Evolutionary conservation across 2,113 vertebrate genomes (phyloP).

Genomic region (Chrysemys picta): DNA sequence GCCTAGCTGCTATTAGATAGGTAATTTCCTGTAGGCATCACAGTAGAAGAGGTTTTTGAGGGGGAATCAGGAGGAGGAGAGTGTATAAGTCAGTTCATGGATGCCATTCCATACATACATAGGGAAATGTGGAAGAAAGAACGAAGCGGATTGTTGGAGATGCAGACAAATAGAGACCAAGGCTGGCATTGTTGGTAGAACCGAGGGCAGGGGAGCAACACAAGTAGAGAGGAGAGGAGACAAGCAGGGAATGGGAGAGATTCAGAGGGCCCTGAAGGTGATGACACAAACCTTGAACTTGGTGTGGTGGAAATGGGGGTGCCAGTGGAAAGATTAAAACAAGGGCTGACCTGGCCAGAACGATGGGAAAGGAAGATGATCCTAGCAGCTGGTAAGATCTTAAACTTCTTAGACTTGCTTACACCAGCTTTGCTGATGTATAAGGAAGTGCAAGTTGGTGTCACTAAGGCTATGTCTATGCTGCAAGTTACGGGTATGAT

Average conservation of each 20-base stretch:
- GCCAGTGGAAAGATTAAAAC: not conserved
- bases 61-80: not conserved
- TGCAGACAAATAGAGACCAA: rapidly evolving
- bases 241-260: not conserved
- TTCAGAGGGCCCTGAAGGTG: not conserved
- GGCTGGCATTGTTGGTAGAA: not conserved
- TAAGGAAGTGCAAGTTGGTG: not conserved
- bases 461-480: not conserved
- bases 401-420: not conserved
- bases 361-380: not conserved
- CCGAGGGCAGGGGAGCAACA: not conserved
- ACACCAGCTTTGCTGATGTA: not conserved
- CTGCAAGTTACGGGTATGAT: not conserved
- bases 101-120: not conserved
- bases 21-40: not conserved
- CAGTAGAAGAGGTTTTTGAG: not conserved
- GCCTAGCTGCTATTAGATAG: not conserved
- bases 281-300: not conserved
- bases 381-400: not conserved
- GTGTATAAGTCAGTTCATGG: not conserved
- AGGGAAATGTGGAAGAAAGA: not conserved
- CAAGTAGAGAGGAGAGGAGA: not conserved
- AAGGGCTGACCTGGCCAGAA: not conserved
- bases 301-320: not conserved
- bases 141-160: rapidly evolving